Evolutionary conservation across 2,113 vertebrate genomes (phyloP).

Genomic region (Perca fluviatilis): DNA sequence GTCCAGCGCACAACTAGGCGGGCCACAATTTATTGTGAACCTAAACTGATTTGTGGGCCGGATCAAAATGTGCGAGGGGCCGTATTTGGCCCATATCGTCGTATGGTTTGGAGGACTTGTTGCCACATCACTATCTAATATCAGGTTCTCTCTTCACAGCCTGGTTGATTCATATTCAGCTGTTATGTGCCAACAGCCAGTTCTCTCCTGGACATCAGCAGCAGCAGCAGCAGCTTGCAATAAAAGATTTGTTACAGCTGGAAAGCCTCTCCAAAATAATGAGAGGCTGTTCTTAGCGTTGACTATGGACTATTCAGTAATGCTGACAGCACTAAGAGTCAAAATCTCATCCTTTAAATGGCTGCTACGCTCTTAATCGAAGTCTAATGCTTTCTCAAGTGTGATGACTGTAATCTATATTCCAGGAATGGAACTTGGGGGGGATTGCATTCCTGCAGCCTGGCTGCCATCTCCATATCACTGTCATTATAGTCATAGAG

Average conservation of each 20-base stretch:
- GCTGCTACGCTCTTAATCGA: constrained; percentile 16
- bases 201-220: not conserved
- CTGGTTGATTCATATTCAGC: not conserved
- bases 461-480: constrained; percentile 10
- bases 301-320: constrained; percentile 1
- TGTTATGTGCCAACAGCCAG: not conserved
- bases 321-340: constrained; percentile 10
- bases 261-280: constrained; percentile 35
- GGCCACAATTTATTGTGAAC: no score
- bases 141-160: no score
- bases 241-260: not conserved
- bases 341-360: constrained; percentile 15
- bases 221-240: not conserved
- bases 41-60: no score
- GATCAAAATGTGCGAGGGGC: no score
- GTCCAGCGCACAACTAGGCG: no score
- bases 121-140: no score
- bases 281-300: constrained; percentile 5
- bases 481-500: constrained; percentile 16
- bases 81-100: no score
- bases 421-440: not conserved
- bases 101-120: no score
- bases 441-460: constrained; percentile 5
- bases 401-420: constrained; percentile 32
- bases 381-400: constrained; percentile 34